Conservation (phyloP, 2,797 vertebrate species). For the Pipistrellus nathusii region DNA sequence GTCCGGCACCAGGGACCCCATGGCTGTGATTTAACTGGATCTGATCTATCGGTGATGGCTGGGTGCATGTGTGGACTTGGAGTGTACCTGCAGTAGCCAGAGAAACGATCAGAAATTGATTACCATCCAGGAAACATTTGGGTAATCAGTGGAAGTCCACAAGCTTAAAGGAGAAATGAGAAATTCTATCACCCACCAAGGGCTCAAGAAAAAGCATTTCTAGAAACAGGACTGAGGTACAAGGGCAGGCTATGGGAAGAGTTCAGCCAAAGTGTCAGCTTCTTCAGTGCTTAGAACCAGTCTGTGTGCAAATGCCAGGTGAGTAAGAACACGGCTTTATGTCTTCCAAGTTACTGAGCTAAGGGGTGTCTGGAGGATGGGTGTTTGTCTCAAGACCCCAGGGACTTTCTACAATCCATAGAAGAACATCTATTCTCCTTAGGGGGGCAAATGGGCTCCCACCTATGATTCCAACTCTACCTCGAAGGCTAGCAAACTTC, state of each 20-base stretch:
- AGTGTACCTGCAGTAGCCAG: conserved; percentile 53
- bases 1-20: conserved; percentile 31
- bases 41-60: conserved; percentile 10
- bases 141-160: conserved; percentile 56
- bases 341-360: background rate
- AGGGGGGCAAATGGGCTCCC: background rate
- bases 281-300: background rate
- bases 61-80: conserved; percentile 20
- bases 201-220: conserved; percentile 50
- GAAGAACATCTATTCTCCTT: background rate
- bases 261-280: background rate
- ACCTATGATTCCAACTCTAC: no score
- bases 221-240: background rate
- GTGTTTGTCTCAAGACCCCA: background rate
- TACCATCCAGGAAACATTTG: conserved; percentile 66
- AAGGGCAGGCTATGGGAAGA: background rate
- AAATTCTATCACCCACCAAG: conserved; percentile 62
- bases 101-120: conserved; percentile 71
- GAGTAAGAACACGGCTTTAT: background rate
- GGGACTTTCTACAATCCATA: background rate
- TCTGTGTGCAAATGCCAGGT: background rate
- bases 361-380: background rate
- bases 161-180: conserved; percentile 57
- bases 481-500: background rate
- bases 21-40: background rate